Base-by-base conservation (phyloP, 1,140 invertebrate genomes). In the Heterodera carotae region DNA sequence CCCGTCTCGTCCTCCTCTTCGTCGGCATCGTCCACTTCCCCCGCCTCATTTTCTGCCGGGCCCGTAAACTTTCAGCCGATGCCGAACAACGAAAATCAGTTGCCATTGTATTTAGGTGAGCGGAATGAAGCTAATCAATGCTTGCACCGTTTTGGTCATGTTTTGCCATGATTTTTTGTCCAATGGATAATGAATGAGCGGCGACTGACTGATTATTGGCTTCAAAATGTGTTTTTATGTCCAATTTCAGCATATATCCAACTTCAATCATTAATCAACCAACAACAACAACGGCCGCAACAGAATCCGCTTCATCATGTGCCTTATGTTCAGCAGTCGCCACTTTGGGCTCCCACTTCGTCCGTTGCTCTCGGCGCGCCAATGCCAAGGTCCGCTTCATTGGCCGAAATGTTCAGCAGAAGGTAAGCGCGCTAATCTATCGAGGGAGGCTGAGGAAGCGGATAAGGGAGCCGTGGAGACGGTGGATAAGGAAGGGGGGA, bases 21-120 rank as follows among this genome's bases (percentile, higher is more conserved):
- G n/a, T 66, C 62, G 12, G n/a, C n/a, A n/a, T 12, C 29, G 15
- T 66, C 62, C 33, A 4, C 62, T 34, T 66, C 62, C 62, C 29
- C 29, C 22, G 27, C 62, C 33, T 12, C 29, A 18, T 66, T 7
- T n/a, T 66, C 62, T 66, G 27, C 62, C 62, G 33, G 62, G 10
- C 12, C 62, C 25, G 33, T 34, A 25, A 66, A 66, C 27, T 34
- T 66, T 12, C 62, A 22, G 4, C 62, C 62, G 33, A 34, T 34
- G 62, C 62, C 62, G 22, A 66, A 66, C 62, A 66, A 34, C 62
- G 62, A 66, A 34, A 66, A 66, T 34, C 10, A 12, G 33, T 34
- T 66, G 33, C 62, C 62, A 34, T n/a, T 66, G 29, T 66, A 66
- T n/a, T 29, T 34, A 22, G 62, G 62, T 66, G 29, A 22, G 62